These are phyloP conservation scores for Amphiprion percula DNA, from an alignment of 2,113 vertebrate genomes.

Conservation along the genomic window DNA sequence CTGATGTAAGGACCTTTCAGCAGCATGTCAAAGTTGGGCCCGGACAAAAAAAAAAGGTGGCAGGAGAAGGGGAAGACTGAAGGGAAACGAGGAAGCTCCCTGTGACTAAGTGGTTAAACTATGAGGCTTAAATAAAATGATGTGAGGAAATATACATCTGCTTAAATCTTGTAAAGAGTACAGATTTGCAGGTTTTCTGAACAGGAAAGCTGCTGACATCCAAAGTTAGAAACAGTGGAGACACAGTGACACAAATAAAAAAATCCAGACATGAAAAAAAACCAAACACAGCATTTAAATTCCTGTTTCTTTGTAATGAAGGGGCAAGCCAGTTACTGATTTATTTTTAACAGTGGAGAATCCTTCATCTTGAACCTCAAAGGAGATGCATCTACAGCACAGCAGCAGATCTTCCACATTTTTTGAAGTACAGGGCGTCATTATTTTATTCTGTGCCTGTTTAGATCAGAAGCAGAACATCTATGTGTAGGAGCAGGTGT, in stretches of 20 bases:
- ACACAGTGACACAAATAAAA: constrained; percentile 28
- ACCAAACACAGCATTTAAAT: constrained; percentile 6
- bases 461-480: constrained; percentile 22
- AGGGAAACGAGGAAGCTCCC: background rate
- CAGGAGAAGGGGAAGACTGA: constrained; percentile 2
- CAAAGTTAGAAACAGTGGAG: background rate
- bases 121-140: background rate
- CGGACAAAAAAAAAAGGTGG: constrained; percentile 2
- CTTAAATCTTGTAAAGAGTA: constrained; percentile 1
- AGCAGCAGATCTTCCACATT: constrained; percentile 22
- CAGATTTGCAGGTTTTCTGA: constrained; percentile 5
- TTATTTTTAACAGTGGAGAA: constrained; percentile 53
- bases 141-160: background rate
- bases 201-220: background rate
- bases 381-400: background rate
- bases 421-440: constrained; percentile 14
- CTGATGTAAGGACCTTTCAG: constrained; percentile 49
- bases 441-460: constrained; percentile 13
- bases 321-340: constrained; percentile 42
- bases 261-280: background rate
- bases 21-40: constrained; percentile 18
- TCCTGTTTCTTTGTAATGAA: constrained; percentile 13
- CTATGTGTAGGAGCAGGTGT: constrained; percentile 46
- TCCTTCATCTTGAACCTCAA: constrained; percentile 30
- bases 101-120: background rate